Evolutionary conservation across 2,888 invertebrate genomes (phyloP).

Genomic region (Habrosyne pyritoides): DNA sequence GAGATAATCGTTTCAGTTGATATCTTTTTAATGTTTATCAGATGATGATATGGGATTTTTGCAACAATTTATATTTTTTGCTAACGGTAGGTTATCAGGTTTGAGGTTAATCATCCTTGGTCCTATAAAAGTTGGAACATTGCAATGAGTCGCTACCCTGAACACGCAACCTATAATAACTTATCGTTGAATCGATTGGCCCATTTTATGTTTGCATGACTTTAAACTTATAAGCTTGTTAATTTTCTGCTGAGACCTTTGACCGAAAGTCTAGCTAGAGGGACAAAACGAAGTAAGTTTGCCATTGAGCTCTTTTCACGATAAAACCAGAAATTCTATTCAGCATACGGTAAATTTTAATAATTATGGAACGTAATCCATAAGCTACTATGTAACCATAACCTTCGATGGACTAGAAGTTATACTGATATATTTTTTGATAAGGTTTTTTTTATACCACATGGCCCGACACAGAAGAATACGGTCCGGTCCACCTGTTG

Average conservation of each 20-base stretch:
- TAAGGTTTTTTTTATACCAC: too few species aligned
- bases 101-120: neutral
- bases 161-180: neutral
- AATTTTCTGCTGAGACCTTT: neutral
- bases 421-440: conserved; percentile 5
- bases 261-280: neutral
- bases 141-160: neutral
- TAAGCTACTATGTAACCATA: neutral
- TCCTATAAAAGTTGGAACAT: neutral
- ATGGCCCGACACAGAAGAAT: too few species aligned
- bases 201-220: neutral
- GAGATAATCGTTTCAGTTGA: neutral
- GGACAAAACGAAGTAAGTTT: neutral
- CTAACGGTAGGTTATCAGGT: neutral
- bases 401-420: neutral
- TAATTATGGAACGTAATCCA: neutral
- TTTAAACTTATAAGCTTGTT: neutral
- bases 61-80: neutral
- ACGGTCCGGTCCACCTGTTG: too few species aligned
- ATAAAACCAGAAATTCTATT: neutral
- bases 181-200: neutral
- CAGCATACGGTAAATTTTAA: neutral
- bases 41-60: neutral
- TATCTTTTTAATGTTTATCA: neutral
- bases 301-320: neutral